Evolutionary conservation across 2,113 vertebrate genomes (phyloP).

Genomic region (Leptosomus discolor): DNA sequence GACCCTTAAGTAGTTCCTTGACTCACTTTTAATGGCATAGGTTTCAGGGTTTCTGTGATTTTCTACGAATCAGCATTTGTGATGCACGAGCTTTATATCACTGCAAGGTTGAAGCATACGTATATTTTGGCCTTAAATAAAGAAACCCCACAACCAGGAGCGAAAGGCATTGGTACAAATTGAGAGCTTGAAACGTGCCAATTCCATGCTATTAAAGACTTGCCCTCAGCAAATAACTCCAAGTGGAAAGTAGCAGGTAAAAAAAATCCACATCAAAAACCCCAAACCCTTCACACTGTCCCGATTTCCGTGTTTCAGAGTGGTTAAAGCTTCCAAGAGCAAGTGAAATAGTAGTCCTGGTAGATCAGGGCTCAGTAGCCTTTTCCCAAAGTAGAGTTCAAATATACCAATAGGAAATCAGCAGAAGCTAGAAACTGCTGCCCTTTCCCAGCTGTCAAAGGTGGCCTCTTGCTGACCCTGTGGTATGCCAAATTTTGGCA

Average conservation of each 20-base stretch:
- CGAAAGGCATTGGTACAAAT: not conserved
- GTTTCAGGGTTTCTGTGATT: not conserved
- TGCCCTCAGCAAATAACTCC: not conserved
- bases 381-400: not conserved
- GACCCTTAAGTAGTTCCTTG: not conserved
- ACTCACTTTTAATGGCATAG: not conserved
- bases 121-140: not conserved
- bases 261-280: not conserved
- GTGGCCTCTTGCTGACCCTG: not conserved
- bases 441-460: not conserved
- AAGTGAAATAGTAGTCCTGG: not conserved
- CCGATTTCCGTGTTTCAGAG: not conserved
- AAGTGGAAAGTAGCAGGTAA: not conserved
- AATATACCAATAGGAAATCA: not conserved
- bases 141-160: not conserved
- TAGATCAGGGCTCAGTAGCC: not conserved
- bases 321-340: not conserved
- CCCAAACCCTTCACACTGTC: not conserved
- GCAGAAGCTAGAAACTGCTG: not conserved
- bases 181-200: not conserved
- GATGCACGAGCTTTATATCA: not conserved
- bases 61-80: not conserved
- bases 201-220: not conserved
- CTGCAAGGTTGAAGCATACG: not conserved
- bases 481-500: not conserved